Conservation (phyloP, 2,113 vertebrate genomes). For the Rynchops niger region DNA sequence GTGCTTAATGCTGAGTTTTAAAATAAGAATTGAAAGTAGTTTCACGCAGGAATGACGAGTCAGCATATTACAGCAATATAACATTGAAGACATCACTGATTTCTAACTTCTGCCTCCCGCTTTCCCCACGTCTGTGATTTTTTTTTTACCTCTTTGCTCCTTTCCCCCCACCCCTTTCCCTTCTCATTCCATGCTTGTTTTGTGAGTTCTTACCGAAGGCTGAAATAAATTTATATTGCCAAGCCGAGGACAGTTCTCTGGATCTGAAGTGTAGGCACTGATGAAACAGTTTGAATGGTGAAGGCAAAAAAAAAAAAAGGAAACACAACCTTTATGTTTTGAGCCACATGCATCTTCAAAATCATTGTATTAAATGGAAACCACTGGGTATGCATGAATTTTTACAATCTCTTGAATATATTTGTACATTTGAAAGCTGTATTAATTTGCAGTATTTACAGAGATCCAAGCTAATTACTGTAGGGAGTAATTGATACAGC, state of each 20-base stretch:
- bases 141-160: neutral
- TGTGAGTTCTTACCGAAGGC: neutral
- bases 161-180: rapidly evolving
- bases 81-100: neutral
- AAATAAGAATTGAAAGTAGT: neutral
- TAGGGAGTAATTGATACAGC: neutral
- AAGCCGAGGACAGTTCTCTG: neutral
- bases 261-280: neutral
- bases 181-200: neutral
- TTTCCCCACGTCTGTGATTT: neutral
- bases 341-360: neutral
- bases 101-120: rapidly evolving
- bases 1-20: neutral
- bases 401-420: neutral
- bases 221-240: neutral
- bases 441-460: neutral
- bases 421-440: neutral
- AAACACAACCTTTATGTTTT: neutral
- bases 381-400: neutral
- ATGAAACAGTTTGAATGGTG: neutral
- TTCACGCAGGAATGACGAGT: neutral
- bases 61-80: neutral
- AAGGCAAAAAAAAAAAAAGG: neutral
- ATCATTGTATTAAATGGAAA: neutral
- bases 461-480: neutral